Conservation (phyloP, 2,113 vertebrate genomes). For the Isichthys henryi region DNA sequence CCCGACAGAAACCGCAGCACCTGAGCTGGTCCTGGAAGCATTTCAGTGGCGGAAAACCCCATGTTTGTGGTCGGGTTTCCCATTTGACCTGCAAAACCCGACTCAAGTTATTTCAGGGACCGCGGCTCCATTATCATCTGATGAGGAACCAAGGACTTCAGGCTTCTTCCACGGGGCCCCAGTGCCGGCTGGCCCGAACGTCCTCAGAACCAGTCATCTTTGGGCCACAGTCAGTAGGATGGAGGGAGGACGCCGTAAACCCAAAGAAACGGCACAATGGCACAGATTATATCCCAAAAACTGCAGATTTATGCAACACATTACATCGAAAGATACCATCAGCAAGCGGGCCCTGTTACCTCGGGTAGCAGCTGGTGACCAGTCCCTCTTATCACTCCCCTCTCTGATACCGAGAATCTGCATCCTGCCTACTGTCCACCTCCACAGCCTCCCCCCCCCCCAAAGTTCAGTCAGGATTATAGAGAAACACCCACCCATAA, state of each 20-base stretch:
- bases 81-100: not conserved
- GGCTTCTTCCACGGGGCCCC: not conserved
- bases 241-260: not conserved
- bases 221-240: not conserved
- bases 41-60: not conserved
- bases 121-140: not conserved
- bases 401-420: not conserved
- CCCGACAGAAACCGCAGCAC: not conserved
- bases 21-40: not conserved
- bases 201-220: not conserved
- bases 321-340: not conserved
- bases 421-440: not conserved
- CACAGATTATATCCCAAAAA: not conserved
- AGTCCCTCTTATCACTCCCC: not conserved
- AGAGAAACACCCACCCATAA: not conserved
- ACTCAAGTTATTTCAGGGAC: not conserved
- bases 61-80: not conserved
- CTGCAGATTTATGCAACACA: not conserved
- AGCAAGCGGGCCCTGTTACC: not conserved
- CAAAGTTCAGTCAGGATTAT: not conserved
- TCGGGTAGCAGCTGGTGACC: not conserved
- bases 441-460: not conserved
- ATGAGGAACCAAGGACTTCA: not conserved
- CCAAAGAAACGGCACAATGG: not conserved
- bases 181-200: not conserved